Conservation (phyloP, 1,140 invertebrate genomes). For the Thaumetopoea pityocampa region DNA sequence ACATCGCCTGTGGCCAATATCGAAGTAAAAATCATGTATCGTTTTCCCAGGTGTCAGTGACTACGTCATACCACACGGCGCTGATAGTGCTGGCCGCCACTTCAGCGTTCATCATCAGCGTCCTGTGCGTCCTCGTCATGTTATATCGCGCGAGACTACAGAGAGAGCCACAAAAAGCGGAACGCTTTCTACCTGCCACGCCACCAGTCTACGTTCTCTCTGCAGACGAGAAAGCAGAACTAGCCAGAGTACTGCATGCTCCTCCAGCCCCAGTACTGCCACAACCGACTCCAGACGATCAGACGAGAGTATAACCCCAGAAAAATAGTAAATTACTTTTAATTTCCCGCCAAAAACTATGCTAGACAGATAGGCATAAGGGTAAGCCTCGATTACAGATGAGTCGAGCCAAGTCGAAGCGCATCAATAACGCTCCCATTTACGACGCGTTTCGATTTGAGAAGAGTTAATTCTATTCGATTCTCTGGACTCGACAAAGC, state of each 20-base stretch:
- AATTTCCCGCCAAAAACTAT: slow-evolving; percentile 5
- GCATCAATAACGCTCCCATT: too few species aligned
- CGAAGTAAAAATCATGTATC: too few species aligned
- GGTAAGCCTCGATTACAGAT: too few species aligned
- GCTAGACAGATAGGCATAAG: too few species aligned
- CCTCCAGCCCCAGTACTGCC: slow-evolving; percentile 39
- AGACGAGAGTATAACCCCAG: slow-evolving; percentile 47
- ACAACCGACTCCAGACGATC: slow-evolving; percentile 41
- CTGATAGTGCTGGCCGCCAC: slow-evolving; percentile 82
- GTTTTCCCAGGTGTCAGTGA: slow-evolving; percentile 72
- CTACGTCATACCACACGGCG: slow-evolving; percentile 83
- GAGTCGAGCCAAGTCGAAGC: too few species aligned
- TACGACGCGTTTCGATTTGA: too few species aligned
- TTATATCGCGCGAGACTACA: slow-evolving; percentile 77
- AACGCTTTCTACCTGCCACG: slow-evolving; percentile 72
- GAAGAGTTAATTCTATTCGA: too few species aligned
- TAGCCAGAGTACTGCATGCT: slow-evolving; percentile 54
- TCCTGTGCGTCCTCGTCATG: slow-evolving; percentile 81
- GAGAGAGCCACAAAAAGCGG: slow-evolving; percentile 74
- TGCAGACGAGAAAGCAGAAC: slow-evolving; percentile 71
- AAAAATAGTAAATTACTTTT: slow-evolving; percentile 3
- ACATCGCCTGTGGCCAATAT: too few species aligned
- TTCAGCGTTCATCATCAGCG: slow-evolving; percentile 84
- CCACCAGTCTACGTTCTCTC: slow-evolving; percentile 77
- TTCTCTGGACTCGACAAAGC: too few species aligned